phyloP scores from a whole-genome alignment of 2,113 vertebrate genomes.

The Sprattus sprattus region DNA sequence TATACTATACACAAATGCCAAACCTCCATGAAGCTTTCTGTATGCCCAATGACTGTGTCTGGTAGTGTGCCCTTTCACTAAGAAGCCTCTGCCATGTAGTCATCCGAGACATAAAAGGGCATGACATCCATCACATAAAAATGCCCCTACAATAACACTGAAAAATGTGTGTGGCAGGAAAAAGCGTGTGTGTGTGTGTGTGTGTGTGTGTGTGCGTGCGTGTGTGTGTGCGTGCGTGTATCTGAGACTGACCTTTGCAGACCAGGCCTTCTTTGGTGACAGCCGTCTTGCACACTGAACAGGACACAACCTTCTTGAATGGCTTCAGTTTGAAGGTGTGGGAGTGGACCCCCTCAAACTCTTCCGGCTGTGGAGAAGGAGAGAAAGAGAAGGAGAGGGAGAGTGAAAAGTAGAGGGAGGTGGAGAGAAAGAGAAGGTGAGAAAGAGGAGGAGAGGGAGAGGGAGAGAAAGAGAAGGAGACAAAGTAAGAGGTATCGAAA shows the following conservation, averaged over 20 bases:
- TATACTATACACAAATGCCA: too few relatives aligned
- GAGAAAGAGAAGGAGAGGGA: background rate
- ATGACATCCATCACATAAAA: too few relatives aligned
- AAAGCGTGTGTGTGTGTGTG: background rate
- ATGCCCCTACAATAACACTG: too few relatives aligned
- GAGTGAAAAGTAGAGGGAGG: slow-evolving; percentile 12
- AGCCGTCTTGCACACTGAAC: slow-evolving; percentile 89
- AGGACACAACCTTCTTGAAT: slow-evolving; percentile 93
- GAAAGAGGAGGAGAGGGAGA: background rate
- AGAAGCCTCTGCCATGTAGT: too few relatives aligned
- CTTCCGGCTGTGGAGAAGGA: slow-evolving; percentile 78
- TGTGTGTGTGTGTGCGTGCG: background rate
- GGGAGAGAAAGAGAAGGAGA: background rate
- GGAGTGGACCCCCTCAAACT: slow-evolving; percentile 83
- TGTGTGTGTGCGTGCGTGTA: background rate
- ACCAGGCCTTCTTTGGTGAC: slow-evolving; percentile 90
- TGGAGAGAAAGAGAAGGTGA: background rate
- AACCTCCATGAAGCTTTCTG: too few relatives aligned
- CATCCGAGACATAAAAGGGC: too few relatives aligned
- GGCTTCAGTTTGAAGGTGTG: slow-evolving; percentile 91
- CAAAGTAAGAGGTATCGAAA: too few relatives aligned
- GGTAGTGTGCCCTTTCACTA: too few relatives aligned
- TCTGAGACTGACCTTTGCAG: slow-evolving; percentile 83
- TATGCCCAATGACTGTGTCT: too few relatives aligned
- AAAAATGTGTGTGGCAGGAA: too few relatives aligned